Evolutionary conservation across 2,113 vertebrate genomes (phyloP), one percentile per base, ranked within the genome.

Genomic region (Cyphomyrus discorhynchus): DNA sequence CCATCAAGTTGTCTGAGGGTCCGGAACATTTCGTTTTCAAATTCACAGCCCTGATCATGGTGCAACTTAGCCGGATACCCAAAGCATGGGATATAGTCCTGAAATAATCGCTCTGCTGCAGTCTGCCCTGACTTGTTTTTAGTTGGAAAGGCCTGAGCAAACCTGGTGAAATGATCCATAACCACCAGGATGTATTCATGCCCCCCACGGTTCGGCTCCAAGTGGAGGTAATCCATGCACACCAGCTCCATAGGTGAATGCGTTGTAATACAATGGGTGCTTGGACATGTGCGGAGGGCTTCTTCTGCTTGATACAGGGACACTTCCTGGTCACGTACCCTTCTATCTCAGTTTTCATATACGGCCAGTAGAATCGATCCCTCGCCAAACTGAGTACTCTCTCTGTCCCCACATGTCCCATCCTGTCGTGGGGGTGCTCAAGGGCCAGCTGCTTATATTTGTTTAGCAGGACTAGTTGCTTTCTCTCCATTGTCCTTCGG

Each of bases 371-470:
- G 2, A 91, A 91, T 27, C 89, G 35, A 5, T 91, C 70, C 9
- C 46, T 45, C 42, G 74, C 90, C 47, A 91, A 52, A 27, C 49
- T 45, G 0, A 91, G 19, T 5, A 92, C 90, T 35, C 17, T 89
- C 9, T 91, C 91, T 15, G 50, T 47, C 1, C 91, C 91, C 0
- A 92, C 89, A 74, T 92, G 91, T 1, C 91, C 88, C 91, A 92
- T 86, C 17, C 84, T 42, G 10, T 92, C 11, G n/a, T 91, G 90
- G 1, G 74, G 35, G 15, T 87, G 49, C 19, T 52, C 86, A 2
- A 91, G 77, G 11, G 31, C 91, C 7, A 90, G 27, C 35, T 46
- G 82, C 45, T 27, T 90, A 35, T 89, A 92, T 9, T 31, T 27
- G 45, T 15, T 15, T 1, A 77, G 86, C 15, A 92, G 47, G 19